Evolutionary conservation across 2,888 invertebrate species (phyloP), one percentile per base, ranked within the genome.

Genomic region (Melangyna quadrimaculata): DNA sequence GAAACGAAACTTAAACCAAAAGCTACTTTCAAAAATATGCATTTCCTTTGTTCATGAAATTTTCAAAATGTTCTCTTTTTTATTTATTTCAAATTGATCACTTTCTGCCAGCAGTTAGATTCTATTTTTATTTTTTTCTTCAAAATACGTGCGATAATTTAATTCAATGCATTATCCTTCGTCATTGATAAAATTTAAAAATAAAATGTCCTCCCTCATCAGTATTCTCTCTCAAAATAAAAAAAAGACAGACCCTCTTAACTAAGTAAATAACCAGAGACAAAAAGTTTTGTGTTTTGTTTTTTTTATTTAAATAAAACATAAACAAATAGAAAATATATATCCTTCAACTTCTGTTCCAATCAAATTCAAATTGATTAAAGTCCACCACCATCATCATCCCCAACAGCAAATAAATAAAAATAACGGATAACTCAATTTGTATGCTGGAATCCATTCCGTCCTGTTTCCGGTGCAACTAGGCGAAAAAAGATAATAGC

Each of bases 111-210:
- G 29, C 10, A 14, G 35, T 35, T 35, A 3, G 59, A 51, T 12
- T 19, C n/a, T n/a, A n/a, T 9, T 17, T 43, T 51, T 48, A 4
- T 51, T 22, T 5, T 51, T 4, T 53, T n/a, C 4, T 1, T 17
- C 1, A 43, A 43, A 43, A 27, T 24, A 27, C 63, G 59, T 59
- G 59, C 35, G 35, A 35, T 63, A 43, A 63, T 63, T 43, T 27
- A 43, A 63, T 63, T 43, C n/a, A 63, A 63, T 63, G 24, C 40
- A 63, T 43, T 63, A 63, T 63, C 63, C 43, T 63, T 63, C 24
- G 63, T 22, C 63, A 22, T 14, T 43, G n/a, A 7, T 22, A 8
- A 37, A 59, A 59, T 17, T 57, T 17, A 10, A 4, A 27, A 37
- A 35, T 37, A 59, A 59, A 59, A 59, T 57, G n/a, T 7, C n/a